Conservation (phyloP, 2,113 vertebrate species). For the Cavia aperea region DNA sequence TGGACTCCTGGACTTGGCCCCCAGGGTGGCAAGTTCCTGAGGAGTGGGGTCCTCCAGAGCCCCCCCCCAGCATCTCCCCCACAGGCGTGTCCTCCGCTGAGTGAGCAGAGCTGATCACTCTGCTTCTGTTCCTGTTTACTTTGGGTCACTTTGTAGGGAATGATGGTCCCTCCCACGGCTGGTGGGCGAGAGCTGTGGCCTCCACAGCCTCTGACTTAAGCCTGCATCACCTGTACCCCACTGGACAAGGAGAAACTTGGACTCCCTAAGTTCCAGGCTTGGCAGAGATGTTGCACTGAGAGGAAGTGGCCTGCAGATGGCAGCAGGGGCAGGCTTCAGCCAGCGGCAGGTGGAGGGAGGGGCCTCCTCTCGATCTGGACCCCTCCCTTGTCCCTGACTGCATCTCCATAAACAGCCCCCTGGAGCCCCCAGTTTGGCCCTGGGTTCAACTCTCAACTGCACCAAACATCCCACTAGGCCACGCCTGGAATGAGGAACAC, state of each 20-base stretch:
- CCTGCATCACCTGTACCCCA: not conserved
- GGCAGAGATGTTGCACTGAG: rapidly evolving
- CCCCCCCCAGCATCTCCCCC: not conserved
- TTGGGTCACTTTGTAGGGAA: not conserved
- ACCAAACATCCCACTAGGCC: not conserved
- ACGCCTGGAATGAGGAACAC: not conserved
- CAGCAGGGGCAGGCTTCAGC: not conserved
- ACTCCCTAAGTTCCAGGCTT: not conserved
- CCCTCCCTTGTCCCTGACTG: not conserved
- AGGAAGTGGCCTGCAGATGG: constrained; percentile 48
- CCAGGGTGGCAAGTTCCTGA: rapidly evolving
- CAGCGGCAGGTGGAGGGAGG: not conserved
- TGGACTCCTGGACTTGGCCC: too few relatives aligned
- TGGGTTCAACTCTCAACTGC: not conserved
- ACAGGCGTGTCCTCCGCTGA: not conserved
- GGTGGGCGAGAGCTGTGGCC: not conserved
- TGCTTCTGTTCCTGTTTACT: not conserved
- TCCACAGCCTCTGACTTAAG: not conserved
- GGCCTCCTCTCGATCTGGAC: not conserved
- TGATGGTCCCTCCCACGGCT: too few relatives aligned
- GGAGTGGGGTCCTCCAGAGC: not conserved
- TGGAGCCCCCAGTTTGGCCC: not conserved
- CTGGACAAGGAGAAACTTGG: not conserved
- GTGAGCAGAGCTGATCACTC: not conserved
- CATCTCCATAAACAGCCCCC: not conserved